A percentile compares a stretch with the other conserved stretches of the same genome.
phyloP scores from a whole-genome alignment of 2,797 vertebrate species.

The Rhodeus uyekii region DNA sequence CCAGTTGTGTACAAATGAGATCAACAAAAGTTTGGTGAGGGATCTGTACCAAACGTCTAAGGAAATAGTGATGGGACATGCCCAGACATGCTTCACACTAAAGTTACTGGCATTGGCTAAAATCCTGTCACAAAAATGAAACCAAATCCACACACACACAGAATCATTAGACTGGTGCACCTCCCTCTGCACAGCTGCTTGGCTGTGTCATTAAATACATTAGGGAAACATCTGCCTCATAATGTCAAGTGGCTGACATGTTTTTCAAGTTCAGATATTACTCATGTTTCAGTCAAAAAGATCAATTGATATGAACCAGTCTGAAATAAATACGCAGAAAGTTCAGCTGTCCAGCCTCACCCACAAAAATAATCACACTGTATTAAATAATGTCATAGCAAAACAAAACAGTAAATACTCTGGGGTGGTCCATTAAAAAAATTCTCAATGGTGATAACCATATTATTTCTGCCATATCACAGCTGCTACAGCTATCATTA shows the following conservation, averaged over 20 bases:
- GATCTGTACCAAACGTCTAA: constrained; percentile 35
- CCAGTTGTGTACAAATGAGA: constrained; percentile 4
- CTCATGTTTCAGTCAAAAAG: background rate
- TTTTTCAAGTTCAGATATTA: constrained; percentile 21
- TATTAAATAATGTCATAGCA: background rate
- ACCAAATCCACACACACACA: constrained; percentile 27
- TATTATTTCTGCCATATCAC: background rate
- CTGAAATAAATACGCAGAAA: background rate
- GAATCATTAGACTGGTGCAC: background rate
- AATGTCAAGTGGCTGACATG: background rate
- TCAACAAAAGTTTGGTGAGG: constrained; percentile 28
- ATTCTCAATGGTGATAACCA: background rate
- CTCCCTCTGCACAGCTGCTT: constrained; percentile 28
- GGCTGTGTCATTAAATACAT: constrained; percentile 32
- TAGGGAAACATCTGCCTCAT: constrained; percentile 27
- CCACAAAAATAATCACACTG: background rate
- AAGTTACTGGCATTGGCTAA: constrained; percentile 13
- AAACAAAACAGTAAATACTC: background rate
- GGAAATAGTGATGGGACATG: constrained; percentile 59
- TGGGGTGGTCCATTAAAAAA: background rate
- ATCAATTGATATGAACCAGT: background rate
- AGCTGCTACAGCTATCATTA: too few relatives aligned
- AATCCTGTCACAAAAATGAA: constrained; percentile 37
- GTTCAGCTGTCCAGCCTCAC: background rate
- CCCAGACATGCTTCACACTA: constrained; percentile 56